phyloP scores from a whole-genome alignment of 1,140 invertebrate species.

The Lepidotrigona ventralis region DNA sequence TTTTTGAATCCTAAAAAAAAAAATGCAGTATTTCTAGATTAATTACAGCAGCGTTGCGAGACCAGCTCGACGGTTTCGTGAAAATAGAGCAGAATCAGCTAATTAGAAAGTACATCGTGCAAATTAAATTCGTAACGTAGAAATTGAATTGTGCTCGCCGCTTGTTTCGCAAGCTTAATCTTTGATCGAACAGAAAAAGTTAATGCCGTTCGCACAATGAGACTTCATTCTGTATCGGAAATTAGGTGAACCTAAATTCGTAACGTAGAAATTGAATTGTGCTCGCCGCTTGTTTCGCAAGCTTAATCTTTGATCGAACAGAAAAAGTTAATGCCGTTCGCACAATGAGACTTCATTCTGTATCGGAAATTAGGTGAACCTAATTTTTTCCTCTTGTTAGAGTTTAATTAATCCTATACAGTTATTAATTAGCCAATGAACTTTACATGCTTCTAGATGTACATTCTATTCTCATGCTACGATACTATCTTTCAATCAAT shows the following conservation, averaged over 20 bases:
- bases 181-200: conserved; percentile 12
- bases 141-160: conserved; percentile 25
- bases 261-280: conserved; percentile 34
- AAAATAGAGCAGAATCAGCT: conserved; percentile 29
- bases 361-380: conserved; percentile 12
- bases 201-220: no score
- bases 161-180: conserved; percentile 7
- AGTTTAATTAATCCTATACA: conserved; percentile 18
- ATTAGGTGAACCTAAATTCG: no score
- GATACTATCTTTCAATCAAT: no score
- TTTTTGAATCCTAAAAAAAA: no score
- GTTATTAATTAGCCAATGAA: no score
- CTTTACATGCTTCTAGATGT: no score
- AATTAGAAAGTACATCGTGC: conserved; percentile 21
- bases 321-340: background rate
- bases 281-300: background rate
- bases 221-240: no score
- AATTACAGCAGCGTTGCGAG: no score
- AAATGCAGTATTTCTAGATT: no score
- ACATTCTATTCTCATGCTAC: no score
- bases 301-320: conserved; percentile 10
- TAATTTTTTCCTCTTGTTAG: background rate
- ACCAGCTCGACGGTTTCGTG: no score
- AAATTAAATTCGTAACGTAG: conserved; percentile 28
- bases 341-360: conserved; percentile 4